A percentile compares a stretch with the other conserved stretches of the same genome.
These are phyloP conservation scores for Blera fallax DNA, from an alignment of 2,888 invertebrate genomes.

Conservation along the genomic window DNA sequence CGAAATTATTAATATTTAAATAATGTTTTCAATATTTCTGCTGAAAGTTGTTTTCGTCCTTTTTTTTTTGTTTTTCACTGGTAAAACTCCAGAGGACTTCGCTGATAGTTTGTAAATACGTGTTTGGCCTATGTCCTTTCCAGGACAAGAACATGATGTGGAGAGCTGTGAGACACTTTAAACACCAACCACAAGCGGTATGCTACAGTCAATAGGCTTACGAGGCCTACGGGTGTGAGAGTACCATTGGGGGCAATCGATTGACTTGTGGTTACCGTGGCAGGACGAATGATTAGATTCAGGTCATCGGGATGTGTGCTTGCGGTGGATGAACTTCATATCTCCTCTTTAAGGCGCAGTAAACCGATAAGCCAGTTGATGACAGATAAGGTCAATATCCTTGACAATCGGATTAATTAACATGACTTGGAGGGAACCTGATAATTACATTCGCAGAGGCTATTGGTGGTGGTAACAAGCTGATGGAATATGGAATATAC, in stretches of 20 bases:
- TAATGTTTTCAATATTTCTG: conserved; percentile 30
- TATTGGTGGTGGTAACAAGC: too few relatives aligned
- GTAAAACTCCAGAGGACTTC: neutral
- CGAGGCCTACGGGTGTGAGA: neutral
- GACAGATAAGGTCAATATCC: conserved; percentile 48
- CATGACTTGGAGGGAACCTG: neutral
- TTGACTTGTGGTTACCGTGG: conserved; percentile 57
- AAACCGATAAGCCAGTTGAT: neutral
- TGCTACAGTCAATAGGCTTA: conserved; percentile 22
- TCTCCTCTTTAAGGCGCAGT: neutral
- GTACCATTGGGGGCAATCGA: conserved; percentile 43
- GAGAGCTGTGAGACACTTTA: neutral
- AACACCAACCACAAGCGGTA: conserved; percentile 10
- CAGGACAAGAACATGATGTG: too few relatives aligned
- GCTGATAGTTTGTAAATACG: neutral
- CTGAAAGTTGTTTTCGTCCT: neutral
- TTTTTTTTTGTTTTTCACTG: neutral
- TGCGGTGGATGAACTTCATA: conserved; percentile 15
- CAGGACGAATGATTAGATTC: conserved; percentile 49
- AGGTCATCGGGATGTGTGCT: conserved; percentile 21
- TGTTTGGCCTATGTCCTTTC: neutral
- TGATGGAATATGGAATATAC: too few relatives aligned
- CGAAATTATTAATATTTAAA: conserved; percentile 45
- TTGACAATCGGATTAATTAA: conserved; percentile 47
- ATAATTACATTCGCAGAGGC: too few relatives aligned